Conservation (phyloP, 1,140 invertebrate species). For the Atta texana region DNA sequence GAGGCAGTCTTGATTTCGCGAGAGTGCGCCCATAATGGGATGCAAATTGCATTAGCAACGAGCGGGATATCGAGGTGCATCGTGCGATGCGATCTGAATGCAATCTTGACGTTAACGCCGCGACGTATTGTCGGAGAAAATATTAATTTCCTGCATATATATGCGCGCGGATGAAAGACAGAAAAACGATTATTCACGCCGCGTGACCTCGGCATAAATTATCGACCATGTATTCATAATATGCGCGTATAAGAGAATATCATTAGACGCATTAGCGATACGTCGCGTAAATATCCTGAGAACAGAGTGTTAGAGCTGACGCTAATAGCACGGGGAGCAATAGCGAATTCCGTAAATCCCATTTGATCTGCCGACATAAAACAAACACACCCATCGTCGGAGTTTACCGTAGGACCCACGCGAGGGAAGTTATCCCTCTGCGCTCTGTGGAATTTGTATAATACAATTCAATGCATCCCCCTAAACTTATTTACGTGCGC, state of each 20-base stretch:
- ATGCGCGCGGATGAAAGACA: background rate
- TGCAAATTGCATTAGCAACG: constrained; percentile 59
- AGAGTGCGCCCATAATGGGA: constrained; percentile 53
- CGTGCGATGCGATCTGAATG: constrained; percentile 47
- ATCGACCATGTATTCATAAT: background rate
- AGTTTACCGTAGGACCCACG: constrained; percentile 74
- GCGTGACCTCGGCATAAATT: constrained; percentile 23
- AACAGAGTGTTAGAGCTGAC: constrained; percentile 49
- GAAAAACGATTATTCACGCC: constrained; percentile 22
- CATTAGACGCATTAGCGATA: constrained; percentile 39
- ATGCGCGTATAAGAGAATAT: constrained; percentile 41
- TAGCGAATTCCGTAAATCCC: constrained; percentile 81
- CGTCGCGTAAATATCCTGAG: constrained; percentile 65
- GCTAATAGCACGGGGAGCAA: constrained; percentile 45
- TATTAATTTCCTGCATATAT: constrained; percentile 35
- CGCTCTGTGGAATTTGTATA: constrained; percentile 28
- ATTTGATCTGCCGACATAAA: constrained; percentile 82
- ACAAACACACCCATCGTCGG: constrained; percentile 79
- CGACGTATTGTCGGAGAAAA: constrained; percentile 50
- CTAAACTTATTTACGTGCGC: constrained; percentile 5
- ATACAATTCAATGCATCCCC: constrained; percentile 23
- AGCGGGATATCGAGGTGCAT: constrained; percentile 27
- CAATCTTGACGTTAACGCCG: constrained; percentile 31
- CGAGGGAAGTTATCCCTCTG: constrained; percentile 46
- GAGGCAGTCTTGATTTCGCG: constrained; percentile 67